A percentile compares a stretch with the other conserved stretches of the same genome.
These are phyloP conservation scores for Lepus timidus DNA, from an alignment of 2,113 vertebrate species.

Conservation along the genomic window DNA sequence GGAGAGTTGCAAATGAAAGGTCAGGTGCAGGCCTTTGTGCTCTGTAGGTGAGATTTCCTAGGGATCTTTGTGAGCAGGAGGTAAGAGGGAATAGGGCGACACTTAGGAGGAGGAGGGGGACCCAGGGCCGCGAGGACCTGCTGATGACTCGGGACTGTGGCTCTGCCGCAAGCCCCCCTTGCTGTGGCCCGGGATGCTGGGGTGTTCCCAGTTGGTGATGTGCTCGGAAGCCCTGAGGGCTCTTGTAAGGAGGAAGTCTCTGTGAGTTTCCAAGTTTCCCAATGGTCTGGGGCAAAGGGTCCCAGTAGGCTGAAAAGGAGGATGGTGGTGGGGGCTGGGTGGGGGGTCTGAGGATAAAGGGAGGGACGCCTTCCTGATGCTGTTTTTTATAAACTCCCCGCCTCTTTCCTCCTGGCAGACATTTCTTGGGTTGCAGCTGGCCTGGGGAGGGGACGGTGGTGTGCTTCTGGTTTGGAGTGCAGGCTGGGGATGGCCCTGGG, in stretches of 20 bases:
- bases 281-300: not conserved
- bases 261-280: not conserved
- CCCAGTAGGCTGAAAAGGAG: not conserved
- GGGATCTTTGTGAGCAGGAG: conserved; percentile 6
- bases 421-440: not conserved
- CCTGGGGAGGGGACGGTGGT: not conserved
- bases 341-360: not conserved
- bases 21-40: not conserved
- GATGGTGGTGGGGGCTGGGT: not conserved
- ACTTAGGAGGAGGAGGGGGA: not conserved
- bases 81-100: not conserved
- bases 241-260: conserved; percentile 4
- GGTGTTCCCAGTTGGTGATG: conserved; percentile 13
- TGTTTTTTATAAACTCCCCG: conserved; percentile 6
- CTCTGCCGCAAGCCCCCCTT: not conserved
- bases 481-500: not conserved
- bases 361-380: not conserved
- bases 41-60: not conserved
- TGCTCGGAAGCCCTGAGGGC: conserved; percentile 19
- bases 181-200: not conserved
- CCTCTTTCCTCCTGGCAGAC: not conserved
- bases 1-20: not conserved
- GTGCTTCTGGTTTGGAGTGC: not conserved
- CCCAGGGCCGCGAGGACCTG: not conserved
- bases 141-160: not conserved